Conservation (phyloP, 2,113 vertebrate genomes). For the Leiothrix lutea region DNA sequence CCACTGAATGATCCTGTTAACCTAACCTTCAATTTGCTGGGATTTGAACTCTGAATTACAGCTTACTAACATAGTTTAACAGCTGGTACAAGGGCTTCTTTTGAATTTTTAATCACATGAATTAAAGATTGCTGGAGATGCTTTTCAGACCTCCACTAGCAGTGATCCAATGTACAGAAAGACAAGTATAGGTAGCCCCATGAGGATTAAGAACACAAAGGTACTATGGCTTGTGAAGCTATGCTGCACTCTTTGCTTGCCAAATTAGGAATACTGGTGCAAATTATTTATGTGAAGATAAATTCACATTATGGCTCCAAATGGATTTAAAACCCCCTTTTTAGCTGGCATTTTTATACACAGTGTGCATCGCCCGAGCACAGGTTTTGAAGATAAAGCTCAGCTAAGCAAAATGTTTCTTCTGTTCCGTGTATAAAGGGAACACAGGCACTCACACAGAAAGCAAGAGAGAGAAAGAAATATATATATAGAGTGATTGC, state of each 20-base stretch:
- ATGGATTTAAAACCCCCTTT: neutral
- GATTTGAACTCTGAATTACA: conserved; percentile 84
- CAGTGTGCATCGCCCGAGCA: fast-evolving
- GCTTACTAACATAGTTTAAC: conserved; percentile 78
- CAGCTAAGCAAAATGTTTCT: neutral
- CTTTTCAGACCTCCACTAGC: conserved; percentile 70
- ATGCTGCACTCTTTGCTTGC: neutral
- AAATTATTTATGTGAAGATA: conserved; percentile 52
- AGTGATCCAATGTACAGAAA: conserved; percentile 71
- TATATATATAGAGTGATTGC: neutral
- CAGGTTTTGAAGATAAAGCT: conserved; percentile 6
- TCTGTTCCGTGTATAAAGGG: neutral
- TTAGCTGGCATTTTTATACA: neutral
- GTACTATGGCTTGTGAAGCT: neutral
- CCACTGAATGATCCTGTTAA: conserved; percentile 78
- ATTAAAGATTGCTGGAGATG: conserved; percentile 80
- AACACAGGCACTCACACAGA: neutral
- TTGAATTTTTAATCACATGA: conserved; percentile 86
- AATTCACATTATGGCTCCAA: conserved; percentile 22
- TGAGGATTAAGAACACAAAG: conserved; percentile 59
- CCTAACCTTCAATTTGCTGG: conserved; percentile 84
- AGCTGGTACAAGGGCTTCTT: conserved; percentile 81
- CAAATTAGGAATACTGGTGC: neutral
- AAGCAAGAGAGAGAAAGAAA: neutral
- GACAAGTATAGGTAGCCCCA: conserved; percentile 69